Percentiles rank a stretch among this genome's conserved stretches.
Conservation (phyloP, 2,113 vertebrate species). For the Tetraodon nigroviridis region DNA sequence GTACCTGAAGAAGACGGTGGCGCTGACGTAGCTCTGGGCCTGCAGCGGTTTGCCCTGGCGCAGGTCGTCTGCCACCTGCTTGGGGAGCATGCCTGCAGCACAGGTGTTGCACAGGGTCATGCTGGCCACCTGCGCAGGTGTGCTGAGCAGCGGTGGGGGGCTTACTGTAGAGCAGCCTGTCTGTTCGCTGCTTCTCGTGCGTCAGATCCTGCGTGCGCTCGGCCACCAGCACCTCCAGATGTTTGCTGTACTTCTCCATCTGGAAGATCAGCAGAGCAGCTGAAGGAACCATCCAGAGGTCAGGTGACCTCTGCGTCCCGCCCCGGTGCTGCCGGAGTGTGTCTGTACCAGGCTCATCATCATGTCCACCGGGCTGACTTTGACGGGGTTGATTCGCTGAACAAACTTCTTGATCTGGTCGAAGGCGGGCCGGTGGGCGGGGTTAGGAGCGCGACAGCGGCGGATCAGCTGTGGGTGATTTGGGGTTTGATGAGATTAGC, state of each 20-base stretch:
- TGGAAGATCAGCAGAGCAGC: constrained; percentile 33
- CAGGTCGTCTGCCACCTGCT: constrained; percentile 81
- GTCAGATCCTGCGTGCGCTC: constrained; percentile 83
- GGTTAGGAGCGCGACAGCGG: constrained; percentile 76
- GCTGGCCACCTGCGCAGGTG: too few relatives aligned
- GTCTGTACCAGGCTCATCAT: constrained; percentile 82
- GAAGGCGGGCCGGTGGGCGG: constrained; percentile 78
- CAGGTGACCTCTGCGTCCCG: background rate
- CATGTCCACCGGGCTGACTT: constrained; percentile 85
- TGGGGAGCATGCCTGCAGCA: constrained; percentile 79
- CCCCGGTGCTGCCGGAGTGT: background rate
- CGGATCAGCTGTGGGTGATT: constrained; percentile 72
- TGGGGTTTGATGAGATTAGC: too few relatives aligned
- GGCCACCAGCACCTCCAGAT: constrained; percentile 82
- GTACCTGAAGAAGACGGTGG: constrained; percentile 85
- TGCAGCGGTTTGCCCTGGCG: constrained; percentile 75
- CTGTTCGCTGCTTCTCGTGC: constrained; percentile 84
- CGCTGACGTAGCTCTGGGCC: constrained; percentile 81
- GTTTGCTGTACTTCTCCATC: constrained; percentile 91
- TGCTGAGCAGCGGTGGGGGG: constrained; percentile 4
- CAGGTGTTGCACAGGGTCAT: background rate
- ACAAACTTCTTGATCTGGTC: constrained; percentile 83
- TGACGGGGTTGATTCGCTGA: constrained; percentile 80
- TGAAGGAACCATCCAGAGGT: background rate
- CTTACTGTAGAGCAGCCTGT: constrained; percentile 82